Evolutionary conservation across 2,888 invertebrate species (phyloP).

Genomic region (Drosophila flavopinicola): DNA sequence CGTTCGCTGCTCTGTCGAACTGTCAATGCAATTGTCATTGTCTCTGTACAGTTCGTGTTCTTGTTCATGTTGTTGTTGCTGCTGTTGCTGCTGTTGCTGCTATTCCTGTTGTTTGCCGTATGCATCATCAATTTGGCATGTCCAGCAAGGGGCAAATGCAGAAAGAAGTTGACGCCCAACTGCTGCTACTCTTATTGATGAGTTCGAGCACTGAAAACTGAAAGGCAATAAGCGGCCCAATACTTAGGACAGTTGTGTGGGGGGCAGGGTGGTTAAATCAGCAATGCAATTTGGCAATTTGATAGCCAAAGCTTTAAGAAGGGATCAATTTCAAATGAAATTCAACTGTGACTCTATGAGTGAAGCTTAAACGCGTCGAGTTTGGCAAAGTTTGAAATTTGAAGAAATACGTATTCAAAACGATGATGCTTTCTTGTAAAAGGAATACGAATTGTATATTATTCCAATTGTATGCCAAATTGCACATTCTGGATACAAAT

Average conservation of each 20-base stretch:
- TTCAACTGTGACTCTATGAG: not conserved
- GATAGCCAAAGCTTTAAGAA: slow-evolving; percentile 11
- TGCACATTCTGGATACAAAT: no score
- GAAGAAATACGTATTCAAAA: no score
- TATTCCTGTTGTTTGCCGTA: slow-evolving; percentile 61
- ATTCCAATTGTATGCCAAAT: no score
- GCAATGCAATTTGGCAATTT: slow-evolving; percentile 3
- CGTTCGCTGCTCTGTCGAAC: slow-evolving; percentile 63
- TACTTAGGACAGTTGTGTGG: slow-evolving; percentile 18
- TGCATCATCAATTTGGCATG: slow-evolving; percentile 72
- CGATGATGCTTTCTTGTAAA: no score
- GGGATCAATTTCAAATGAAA: not conserved
- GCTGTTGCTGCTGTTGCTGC: slow-evolving; percentile 7
- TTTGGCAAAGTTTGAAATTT: not conserved
- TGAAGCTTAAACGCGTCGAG: no score
- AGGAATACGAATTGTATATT: no score
- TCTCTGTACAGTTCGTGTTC: slow-evolving; percentile 15
- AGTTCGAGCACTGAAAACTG: slow-evolving; percentile 39
- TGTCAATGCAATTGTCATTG: slow-evolving; percentile 76
- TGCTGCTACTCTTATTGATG: slow-evolving; percentile 65
- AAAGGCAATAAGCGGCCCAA: slow-evolving; percentile 70
- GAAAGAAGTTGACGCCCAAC: slow-evolving; percentile 31
- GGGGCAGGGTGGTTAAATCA: not conserved
- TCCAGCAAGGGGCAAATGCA: slow-evolving; percentile 29
- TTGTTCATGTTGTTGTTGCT: slow-evolving; percentile 17